phyloP scores from a whole-genome alignment of 2,888 invertebrate species.

The Lamproptera curius region DNA sequence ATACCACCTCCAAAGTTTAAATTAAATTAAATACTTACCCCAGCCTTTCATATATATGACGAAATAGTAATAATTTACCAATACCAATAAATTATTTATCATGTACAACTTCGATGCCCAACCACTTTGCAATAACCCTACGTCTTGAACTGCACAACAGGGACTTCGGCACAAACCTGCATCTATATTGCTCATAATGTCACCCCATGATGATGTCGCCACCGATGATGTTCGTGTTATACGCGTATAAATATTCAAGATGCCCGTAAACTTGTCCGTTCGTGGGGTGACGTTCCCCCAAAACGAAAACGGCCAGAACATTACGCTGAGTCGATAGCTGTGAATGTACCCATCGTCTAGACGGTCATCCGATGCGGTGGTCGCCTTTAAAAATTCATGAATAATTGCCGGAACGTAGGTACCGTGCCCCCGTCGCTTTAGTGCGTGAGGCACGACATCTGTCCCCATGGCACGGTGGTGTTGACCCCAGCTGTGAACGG shows the following conservation, averaged over 20 bases:
- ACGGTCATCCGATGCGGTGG: constrained; percentile 16
- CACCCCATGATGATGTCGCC: background rate
- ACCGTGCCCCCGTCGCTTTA: constrained; percentile 22
- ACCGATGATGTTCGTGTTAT: background rate
- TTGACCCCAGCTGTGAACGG: background rate
- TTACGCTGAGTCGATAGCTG: constrained; percentile 25
- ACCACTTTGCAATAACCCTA: too few relatives aligned
- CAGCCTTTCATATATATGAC: too few relatives aligned
- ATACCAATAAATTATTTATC: too few relatives aligned
- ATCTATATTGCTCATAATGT: background rate
- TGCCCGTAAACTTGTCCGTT: background rate
- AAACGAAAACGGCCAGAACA: constrained; percentile 5
- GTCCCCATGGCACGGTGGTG: background rate
- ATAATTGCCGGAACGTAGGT: constrained; percentile 23
- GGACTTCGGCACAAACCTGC: too few relatives aligned
- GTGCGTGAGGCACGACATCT: background rate
- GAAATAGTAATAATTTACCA: too few relatives aligned
- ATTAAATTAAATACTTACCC: too few relatives aligned
- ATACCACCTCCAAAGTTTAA: too few relatives aligned
- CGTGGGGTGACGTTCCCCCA: background rate
- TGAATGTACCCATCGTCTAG: constrained; percentile 27
- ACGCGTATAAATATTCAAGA: background rate
- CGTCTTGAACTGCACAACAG: too few relatives aligned
- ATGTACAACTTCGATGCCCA: too few relatives aligned
- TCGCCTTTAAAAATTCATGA: constrained; percentile 21